These are phyloP conservation scores for Halichoeres trimaculatus DNA, from an alignment of 2,113 vertebrate genomes.

Conservation along the genomic window DNA sequence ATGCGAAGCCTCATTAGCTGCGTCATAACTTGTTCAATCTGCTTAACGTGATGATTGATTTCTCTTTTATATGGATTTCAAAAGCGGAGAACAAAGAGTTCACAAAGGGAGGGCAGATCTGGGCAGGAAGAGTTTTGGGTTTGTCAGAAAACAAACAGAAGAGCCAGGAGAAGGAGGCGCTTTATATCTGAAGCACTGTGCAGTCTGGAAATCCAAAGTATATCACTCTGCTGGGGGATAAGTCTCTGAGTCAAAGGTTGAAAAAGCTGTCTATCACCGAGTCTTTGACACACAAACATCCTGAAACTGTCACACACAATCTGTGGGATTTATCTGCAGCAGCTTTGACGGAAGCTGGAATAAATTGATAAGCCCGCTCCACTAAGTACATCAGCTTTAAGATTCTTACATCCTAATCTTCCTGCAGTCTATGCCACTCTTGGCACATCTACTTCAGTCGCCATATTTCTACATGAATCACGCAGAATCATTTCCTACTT, in stretches of 20 bases:
- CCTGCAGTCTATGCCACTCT: slow-evolving; percentile 26
- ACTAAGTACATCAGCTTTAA: slow-evolving; percentile 65
- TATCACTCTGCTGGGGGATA: slow-evolving; percentile 37
- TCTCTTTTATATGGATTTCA: slow-evolving; percentile 37
- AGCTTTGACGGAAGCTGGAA: slow-evolving; percentile 49
- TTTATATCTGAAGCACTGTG: slow-evolving; percentile 12
- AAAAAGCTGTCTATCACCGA: slow-evolving; percentile 29
- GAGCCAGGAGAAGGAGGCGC: slow-evolving; percentile 3
- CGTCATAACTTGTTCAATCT: slow-evolving; percentile 6
- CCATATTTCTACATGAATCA: slow-evolving; percentile 17
- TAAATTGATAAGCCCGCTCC: slow-evolving; percentile 61
- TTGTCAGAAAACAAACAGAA: slow-evolving; percentile 27
- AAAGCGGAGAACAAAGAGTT: slow-evolving; percentile 27
- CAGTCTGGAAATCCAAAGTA: slow-evolving; percentile 21
- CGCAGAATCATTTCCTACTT: neutral
- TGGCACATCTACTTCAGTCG: slow-evolving; percentile 14
- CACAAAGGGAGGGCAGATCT: slow-evolving; percentile 34
- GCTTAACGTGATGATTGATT: slow-evolving; percentile 31
- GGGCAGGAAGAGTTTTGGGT: slow-evolving; percentile 25
- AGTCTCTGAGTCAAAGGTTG: slow-evolving; percentile 31
- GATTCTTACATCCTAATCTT: slow-evolving; percentile 71
- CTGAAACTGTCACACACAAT: slow-evolving; percentile 53
- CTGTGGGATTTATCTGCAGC: slow-evolving; percentile 60
- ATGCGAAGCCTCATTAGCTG: neutral
- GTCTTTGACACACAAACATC: slow-evolving; percentile 48